A percentile compares a stretch with the other conserved stretches of the same genome.
These are phyloP conservation scores for Aphaenogaster rudis DNA, from an alignment of 1,140 invertebrate genomes.

Conservation along the genomic window DNA sequence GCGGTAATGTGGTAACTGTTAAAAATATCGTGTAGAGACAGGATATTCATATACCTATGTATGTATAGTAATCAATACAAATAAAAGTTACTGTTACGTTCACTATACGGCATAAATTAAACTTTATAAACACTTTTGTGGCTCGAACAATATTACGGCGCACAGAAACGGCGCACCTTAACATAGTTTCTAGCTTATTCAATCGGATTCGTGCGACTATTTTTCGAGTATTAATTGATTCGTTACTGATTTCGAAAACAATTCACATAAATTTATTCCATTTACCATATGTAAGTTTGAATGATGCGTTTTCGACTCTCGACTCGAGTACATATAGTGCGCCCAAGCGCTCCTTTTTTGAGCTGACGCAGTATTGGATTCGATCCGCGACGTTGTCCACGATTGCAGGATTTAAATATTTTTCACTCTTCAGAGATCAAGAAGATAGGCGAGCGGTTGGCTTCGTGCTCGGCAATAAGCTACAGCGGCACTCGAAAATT, in stretches of 20 bases:
- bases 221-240: background rate
- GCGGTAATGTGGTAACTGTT: background rate
- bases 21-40: background rate
- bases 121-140: background rate
- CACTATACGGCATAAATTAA: background rate
- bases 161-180: background rate
- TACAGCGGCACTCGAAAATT: slow-evolving; percentile 65
- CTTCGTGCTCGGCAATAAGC: slow-evolving; percentile 86
- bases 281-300: background rate
- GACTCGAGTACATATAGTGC: background rate
- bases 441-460: slow-evolving; percentile 81
- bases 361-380: slow-evolving; percentile 39
- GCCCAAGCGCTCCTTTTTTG: background rate
- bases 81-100: background rate
- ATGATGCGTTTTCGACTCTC: background rate
- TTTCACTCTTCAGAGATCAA: slow-evolving; percentile 83
- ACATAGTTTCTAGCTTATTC: background rate
- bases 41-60: background rate
- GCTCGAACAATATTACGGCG: background rate
- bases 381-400: slow-evolving; percentile 16
- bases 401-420: slow-evolving; percentile 84
- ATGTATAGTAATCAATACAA: background rate
- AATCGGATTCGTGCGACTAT: background rate
- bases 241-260: background rate
- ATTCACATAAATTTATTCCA: background rate